Conservation (phyloP, 2,113 vertebrate genomes). For the Oreotragus oreotragus region DNA sequence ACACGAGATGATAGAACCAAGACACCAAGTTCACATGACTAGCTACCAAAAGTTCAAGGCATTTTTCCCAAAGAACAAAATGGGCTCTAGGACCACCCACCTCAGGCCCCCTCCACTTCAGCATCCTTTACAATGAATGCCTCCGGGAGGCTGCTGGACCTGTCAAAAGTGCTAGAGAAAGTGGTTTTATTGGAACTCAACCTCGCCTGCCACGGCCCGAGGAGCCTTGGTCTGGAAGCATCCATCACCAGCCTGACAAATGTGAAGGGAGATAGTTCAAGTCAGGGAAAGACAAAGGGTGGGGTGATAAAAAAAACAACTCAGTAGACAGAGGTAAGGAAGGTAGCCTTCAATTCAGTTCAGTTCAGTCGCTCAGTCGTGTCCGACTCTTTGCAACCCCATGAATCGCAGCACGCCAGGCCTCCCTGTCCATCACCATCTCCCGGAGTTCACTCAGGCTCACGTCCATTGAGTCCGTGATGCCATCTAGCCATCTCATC, state of each 20-base stretch:
- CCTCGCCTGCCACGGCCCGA: rapidly evolving
- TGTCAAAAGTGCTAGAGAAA: background rate
- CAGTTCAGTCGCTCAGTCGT: background rate
- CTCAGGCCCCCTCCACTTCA: background rate
- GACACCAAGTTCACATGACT: background rate
- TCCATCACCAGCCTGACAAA: background rate
- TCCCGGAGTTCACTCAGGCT: background rate
- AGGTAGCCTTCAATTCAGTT: background rate
- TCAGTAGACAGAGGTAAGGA: background rate
- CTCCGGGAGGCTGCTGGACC: background rate
- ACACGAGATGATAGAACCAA: background rate
- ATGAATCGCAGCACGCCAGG: background rate
- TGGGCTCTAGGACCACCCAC: background rate
- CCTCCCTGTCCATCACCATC: background rate
- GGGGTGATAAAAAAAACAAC: background rate
- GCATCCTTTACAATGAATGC: background rate
- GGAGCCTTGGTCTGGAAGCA: background rate
- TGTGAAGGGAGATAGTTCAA: background rate
- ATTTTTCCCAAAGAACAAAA: background rate
- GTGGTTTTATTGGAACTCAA: rapidly evolving
- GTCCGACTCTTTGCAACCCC: background rate
- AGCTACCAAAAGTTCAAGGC: background rate
- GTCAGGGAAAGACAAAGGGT: background rate
- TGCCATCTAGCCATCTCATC: no score
- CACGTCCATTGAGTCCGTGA: background rate